phyloP scores from a whole-genome alignment of 2,888 invertebrate genomes.

The Chalcis sispes region DNA sequence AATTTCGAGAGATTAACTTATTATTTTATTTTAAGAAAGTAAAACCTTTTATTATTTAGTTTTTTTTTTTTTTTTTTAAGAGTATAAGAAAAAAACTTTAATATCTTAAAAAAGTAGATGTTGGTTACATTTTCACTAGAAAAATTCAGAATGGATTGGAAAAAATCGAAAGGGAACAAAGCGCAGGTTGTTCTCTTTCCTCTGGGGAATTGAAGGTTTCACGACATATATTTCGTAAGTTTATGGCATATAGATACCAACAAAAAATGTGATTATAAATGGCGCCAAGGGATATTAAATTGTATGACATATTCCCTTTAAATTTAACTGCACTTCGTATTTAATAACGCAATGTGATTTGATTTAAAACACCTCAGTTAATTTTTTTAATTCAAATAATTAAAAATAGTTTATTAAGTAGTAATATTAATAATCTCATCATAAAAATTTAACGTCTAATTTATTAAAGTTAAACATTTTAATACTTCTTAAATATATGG shows the following conservation, averaged over 20 bases:
- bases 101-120: conserved; percentile 24
- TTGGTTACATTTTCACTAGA: conserved; percentile 27
- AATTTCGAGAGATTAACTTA: not conserved
- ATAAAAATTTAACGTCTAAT: too few species aligned
- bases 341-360: too few species aligned
- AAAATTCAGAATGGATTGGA: conserved; percentile 31
- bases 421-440: too few species aligned
- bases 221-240: conserved; percentile 44
- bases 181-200: conserved; percentile 12
- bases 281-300: conserved; percentile 45
- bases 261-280: conserved; percentile 48
- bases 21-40: not conserved
- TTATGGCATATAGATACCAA: conserved; percentile 18
- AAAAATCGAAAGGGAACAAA: conserved; percentile 10
- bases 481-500: too few species aligned
- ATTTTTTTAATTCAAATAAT: too few species aligned
- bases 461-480: too few species aligned
- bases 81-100: not conserved
- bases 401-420: too few species aligned
- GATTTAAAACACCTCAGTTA: too few species aligned
- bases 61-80: not conserved
- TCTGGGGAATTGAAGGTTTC: conserved; percentile 10
- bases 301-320: conserved; percentile 30
- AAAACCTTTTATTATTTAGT: not conserved
- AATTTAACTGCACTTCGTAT: too few species aligned